Evolutionary conservation across 1,140 invertebrate species (phyloP).

Genomic region (Vanessa atalanta): DNA sequence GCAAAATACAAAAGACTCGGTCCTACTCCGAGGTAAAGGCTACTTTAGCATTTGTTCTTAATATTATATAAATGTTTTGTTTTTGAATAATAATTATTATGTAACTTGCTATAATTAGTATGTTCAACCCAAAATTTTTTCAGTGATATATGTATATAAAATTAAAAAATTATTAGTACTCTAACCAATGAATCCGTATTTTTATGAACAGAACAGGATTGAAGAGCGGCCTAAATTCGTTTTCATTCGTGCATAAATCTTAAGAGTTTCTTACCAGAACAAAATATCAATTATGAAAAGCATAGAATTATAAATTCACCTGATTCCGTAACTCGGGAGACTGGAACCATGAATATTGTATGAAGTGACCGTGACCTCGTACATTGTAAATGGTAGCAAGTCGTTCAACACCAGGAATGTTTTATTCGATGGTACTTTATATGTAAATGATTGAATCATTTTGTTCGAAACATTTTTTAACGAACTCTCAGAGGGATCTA

Average conservation of each 20-base stretch:
- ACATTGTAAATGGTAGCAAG: constrained; percentile 88
- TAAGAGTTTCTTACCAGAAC: neutral
- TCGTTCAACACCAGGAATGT: constrained; percentile 83
- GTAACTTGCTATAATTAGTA: too few species aligned
- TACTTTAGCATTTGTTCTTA: too few species aligned
- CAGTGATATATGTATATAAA: too few species aligned
- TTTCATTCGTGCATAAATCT: neutral
- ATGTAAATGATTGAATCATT: constrained; percentile 53
- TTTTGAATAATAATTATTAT: too few species aligned
- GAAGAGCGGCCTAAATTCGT: neutral
- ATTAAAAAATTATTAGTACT: too few species aligned
- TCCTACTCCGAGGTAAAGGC: too few species aligned
- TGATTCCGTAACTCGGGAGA: constrained; percentile 86
- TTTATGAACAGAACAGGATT: too few species aligned
- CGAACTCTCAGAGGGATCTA: constrained; percentile 75
- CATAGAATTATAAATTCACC: constrained; percentile 51
- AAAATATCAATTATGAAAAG: constrained; percentile 15
- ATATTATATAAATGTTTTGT: too few species aligned
- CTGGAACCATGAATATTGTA: constrained; percentile 88
- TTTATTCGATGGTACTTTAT: constrained; percentile 81
- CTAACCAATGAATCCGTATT: too few species aligned
- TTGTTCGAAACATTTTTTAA: constrained; percentile 52
- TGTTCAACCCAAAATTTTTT: too few species aligned
- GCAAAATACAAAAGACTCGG: too few species aligned
- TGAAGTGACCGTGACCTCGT: constrained; percentile 87